These are phyloP conservation scores for Hydractinia echinata DNA, from an alignment of 30 jellyfish, hydroid and myxozoan species.

Conservation along the genomic window DNA sequence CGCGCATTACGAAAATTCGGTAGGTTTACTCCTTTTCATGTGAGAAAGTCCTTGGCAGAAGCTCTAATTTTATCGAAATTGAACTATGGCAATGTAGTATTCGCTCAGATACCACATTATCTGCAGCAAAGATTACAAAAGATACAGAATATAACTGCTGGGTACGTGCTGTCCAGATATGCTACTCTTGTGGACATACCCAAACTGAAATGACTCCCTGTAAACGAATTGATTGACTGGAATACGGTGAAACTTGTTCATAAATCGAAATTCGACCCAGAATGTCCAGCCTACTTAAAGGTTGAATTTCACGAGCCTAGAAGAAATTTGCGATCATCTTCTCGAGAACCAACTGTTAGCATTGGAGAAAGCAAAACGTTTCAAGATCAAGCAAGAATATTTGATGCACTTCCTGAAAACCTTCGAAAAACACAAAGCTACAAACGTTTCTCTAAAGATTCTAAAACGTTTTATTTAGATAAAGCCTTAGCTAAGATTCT, in stretches of 20 bases:
- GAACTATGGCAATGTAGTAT: too few relatives aligned
- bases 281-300: too few relatives aligned
- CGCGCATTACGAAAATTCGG: conserved; percentile 15
- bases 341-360: conserved; percentile 2
- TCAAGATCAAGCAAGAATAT: conserved; percentile 15
- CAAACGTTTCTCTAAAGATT: neutral
- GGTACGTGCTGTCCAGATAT: conserved; percentile 18
- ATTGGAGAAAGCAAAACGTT: conserved; percentile 14
- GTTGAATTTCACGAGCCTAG: conserved; percentile 15
- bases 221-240: too few relatives aligned
- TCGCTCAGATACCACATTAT: conserved; percentile 15
- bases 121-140: conserved; percentile 11
- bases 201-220: neutral
- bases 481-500: too few relatives aligned
- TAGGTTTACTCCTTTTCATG: conserved; percentile 17
- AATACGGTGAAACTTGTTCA: too few relatives aligned
- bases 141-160: conserved; percentile 13
- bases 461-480: too few relatives aligned
- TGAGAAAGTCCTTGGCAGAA: conserved; percentile 19
- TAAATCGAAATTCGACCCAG: too few relatives aligned
- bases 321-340: conserved; percentile 4
- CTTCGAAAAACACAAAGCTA: neutral
- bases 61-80: too few relatives aligned
- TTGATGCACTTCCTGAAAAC: conserved; percentile 7
- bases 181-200: neutral